Base-by-base conservation (phyloP, 2,113 vertebrate genomes). In the Bothrops jararaca region DNA sequence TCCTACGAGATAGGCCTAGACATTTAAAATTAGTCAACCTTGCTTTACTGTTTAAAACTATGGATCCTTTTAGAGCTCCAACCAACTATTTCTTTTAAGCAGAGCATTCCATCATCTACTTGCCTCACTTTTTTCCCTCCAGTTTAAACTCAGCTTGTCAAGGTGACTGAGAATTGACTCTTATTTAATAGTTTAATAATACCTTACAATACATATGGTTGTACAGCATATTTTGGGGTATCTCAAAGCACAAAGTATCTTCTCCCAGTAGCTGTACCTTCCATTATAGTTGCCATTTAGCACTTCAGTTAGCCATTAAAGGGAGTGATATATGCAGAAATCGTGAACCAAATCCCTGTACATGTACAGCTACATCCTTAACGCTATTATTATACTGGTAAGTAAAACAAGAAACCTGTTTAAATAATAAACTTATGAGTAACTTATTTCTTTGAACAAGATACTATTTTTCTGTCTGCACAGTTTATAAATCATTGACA, bases 401-500 rank as follows among this genome's bases (percentile, higher is more conserved):
- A 88, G 89, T 74, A 93, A 64, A n/a, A 92, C 57, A 92, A 94
- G 94, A 92, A 91, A 89, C 94, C n/a, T 94, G 92, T 92, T 91
- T 91, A 96, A 96, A 94, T 90, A 91, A 92, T 2, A 24, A 42
- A 93, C 94, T 95, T 97, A 98, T 98, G 96, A 96, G 97, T 98
- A 96, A 98, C 97, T 95, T 91, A 94, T 95, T 97, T 95, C 94
- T 97, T 9, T 93, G 85, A 93, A 93, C 2, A 92, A 95, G 93
- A 95, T 93, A 92, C 96, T 93, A 93, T 2, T 39, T 91, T 91
- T 11, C 1, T 90, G 94, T 95, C 95, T 96, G 95, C 92, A 94
- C 94, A 58, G 92, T 95, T 95, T 74, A 96, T 96, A 97, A 97
- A 97, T 97, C 95, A 98, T 98, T 97, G 94, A 97, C 97, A 97